Percentiles rank a stretch among this genome's conserved stretches.
phyloP scores from a whole-genome alignment of 1,140 invertebrate genomes.

The Apolygus lucorum region DNA sequence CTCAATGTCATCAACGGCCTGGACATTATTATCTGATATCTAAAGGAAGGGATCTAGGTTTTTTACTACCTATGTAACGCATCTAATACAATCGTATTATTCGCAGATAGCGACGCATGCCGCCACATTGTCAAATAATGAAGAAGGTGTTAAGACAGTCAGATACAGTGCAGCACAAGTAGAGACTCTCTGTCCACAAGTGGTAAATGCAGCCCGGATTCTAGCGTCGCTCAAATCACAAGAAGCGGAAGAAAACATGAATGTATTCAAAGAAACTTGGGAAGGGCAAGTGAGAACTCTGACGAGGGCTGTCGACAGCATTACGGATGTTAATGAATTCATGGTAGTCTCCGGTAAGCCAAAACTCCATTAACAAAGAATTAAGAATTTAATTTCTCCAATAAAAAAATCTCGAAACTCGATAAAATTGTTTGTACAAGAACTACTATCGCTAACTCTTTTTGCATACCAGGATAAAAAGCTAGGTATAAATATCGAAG shows the following conservation, averaged over 20 bases:
- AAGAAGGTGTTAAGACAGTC: conserved; percentile 98
- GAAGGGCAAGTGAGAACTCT: conserved; percentile 88
- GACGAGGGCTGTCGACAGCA: conserved; percentile 96
- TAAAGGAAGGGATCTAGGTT: no score
- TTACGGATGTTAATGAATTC: conserved; percentile 98
- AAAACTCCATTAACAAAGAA: not conserved
- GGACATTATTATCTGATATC: no score
- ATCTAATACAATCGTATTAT: no score
- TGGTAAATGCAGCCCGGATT: conserved; percentile 92
- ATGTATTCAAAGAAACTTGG: conserved; percentile 92
- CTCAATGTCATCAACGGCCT: no score
- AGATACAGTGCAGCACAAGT: conserved; percentile 92
- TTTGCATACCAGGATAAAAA: no score
- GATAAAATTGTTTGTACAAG: no score
- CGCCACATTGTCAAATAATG: conserved; percentile 96
- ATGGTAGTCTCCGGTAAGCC: conserved; percentile 75
- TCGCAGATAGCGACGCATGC: conserved; percentile 85
- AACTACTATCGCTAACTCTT: no score
- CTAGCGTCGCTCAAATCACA: conserved; percentile 83
- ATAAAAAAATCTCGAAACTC: no score
- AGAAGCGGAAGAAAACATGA: conserved; percentile 91
- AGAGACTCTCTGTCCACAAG: conserved; percentile 90
- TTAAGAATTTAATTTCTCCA: no score
- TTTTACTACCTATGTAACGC: no score
- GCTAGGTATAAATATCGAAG: no score